These are phyloP conservation scores for Salmo trutta DNA, from an alignment of 2,797 vertebrate genomes.

Conservation along the genomic window DNA sequence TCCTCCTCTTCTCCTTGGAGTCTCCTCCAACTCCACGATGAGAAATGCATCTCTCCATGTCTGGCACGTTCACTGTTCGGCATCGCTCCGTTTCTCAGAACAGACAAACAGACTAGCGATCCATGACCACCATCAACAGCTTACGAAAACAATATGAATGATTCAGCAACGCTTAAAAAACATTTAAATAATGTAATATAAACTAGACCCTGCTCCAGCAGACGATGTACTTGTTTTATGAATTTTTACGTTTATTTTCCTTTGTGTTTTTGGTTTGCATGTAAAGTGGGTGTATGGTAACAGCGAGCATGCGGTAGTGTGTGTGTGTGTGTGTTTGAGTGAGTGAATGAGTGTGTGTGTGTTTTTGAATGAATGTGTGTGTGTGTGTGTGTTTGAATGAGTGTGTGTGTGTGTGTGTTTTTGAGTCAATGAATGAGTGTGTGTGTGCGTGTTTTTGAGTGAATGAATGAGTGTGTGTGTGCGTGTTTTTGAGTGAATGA, in stretches of 20 bases:
- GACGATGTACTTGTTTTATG: slow-evolving; percentile 53
- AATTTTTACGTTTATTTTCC: slow-evolving; percentile 41
- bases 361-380: background rate
- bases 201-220: slow-evolving; percentile 59
- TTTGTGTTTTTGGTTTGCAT: slow-evolving; percentile 59
- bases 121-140: slow-evolving; percentile 30
- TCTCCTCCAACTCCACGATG: slow-evolving; percentile 31
- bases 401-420: too few species aligned
- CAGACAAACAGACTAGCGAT: slow-evolving; percentile 34
- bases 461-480: background rate
- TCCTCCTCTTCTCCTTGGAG: slow-evolving; percentile 43
- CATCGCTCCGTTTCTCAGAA: slow-evolving; percentile 20
- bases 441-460: background rate
- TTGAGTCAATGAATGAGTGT: slow-evolving; percentile 29
- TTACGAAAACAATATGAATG: slow-evolving; percentile 53
- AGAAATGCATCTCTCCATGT: slow-evolving; percentile 29
- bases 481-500: background rate
- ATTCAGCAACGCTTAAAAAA: slow-evolving; percentile 58
- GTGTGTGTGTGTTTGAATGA: background rate
- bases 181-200: slow-evolving; percentile 73
- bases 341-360: slow-evolving; percentile 9
- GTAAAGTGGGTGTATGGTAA: slow-evolving; percentile 61
- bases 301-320: slow-evolving; percentile 41
- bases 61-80: slow-evolving; percentile 18
- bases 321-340: background rate